A percentile compares a stretch with the other conserved stretches of the same genome.
Conservation (phyloP, 2,113 vertebrate species). For the Alexandromys fortis region DNA sequence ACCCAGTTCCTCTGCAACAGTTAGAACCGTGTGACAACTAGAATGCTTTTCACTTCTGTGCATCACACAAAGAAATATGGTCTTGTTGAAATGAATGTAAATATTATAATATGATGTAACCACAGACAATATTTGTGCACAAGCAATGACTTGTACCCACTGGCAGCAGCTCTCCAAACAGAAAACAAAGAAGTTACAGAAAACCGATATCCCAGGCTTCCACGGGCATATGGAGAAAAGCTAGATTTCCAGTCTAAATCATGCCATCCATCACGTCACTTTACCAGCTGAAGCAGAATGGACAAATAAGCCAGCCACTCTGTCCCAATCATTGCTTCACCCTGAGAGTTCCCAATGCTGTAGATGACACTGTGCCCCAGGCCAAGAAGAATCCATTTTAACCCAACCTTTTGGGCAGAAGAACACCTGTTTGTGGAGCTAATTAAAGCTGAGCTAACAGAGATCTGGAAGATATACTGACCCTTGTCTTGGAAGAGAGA, state of each 20-base stretch:
- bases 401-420: slow-evolving; percentile 39
- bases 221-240: background rate
- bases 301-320: background rate
- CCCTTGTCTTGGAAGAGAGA: slow-evolving; percentile 41
- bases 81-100: background rate
- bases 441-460: slow-evolving; percentile 72
- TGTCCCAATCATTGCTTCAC: slow-evolving; percentile 23
- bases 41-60: background rate
- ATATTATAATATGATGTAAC: background rate
- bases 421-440: slow-evolving; percentile 64
- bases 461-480: slow-evolving; percentile 64
- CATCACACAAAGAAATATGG: background rate
- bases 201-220: background rate
- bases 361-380: slow-evolving; percentile 50
- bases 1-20: background rate
- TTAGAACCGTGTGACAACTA: background rate
- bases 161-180: background rate
- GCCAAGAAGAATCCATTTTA: slow-evolving; percentile 51
- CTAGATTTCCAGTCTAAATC: slow-evolving; percentile 29
- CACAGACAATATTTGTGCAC: background rate
- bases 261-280: background rate
- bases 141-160: background rate
- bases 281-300: slow-evolving; percentile 1
- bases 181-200: background rate
- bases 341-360: slow-evolving; percentile 55